Evolutionary conservation across 2,888 invertebrate species (phyloP).

Genomic region (Drosophila buzzatii): DNA sequence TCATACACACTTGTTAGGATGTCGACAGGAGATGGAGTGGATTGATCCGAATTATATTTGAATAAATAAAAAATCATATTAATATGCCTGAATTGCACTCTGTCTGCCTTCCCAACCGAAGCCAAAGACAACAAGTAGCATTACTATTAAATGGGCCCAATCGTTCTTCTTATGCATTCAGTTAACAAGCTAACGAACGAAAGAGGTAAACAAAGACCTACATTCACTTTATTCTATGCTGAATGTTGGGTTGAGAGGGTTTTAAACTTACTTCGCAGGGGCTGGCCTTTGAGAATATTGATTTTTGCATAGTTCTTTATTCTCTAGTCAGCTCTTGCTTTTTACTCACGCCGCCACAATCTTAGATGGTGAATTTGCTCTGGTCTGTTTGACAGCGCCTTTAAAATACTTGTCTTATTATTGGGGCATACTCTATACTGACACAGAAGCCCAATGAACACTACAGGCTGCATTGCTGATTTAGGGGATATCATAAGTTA

Average conservation of each 20-base stretch:
- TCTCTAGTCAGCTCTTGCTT: slow-evolving; percentile 5
- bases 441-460: no score
- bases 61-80: slow-evolving; percentile 10
- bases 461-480: no score
- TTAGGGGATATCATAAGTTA: neutral
- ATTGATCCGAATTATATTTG: slow-evolving; percentile 15
- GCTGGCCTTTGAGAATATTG: slow-evolving; percentile 58
- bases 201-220: slow-evolving; percentile 22
- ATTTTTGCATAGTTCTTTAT: slow-evolving; percentile 42
- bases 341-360: neutral
- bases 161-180: neutral
- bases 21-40: neutral
- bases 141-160: slow-evolving; percentile 26
- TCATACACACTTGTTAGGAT: slow-evolving; percentile 32
- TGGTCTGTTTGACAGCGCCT: slow-evolving; percentile 11
- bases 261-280: slow-evolving; percentile 28
- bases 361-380: slow-evolving; percentile 21
- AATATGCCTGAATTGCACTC: neutral
- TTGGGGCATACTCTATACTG: no score
- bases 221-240: neutral
- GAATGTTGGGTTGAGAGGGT: neutral
- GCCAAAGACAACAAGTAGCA: slow-evolving; percentile 9
- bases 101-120: neutral
- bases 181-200: slow-evolving; percentile 26
- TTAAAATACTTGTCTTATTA: no score